These are phyloP conservation scores for Phasianus colchicus DNA, from an alignment of 2,113 vertebrate species.

Conservation along the genomic window DNA sequence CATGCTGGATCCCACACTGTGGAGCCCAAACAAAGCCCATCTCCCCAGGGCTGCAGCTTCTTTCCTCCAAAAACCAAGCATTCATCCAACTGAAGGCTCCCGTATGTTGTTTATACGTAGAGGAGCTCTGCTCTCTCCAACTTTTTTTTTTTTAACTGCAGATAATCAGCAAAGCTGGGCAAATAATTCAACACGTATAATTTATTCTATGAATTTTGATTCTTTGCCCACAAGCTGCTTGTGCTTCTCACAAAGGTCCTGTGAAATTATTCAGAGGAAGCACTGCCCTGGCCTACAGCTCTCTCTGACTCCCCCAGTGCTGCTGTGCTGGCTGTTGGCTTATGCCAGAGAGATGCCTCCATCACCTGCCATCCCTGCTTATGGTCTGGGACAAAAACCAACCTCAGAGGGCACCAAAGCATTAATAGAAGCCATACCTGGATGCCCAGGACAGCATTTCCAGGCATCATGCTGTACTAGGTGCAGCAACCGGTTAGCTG, in stretches of 20 bases:
- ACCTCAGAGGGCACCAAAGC: background rate
- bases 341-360: fast-evolving
- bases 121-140: slow-evolving; percentile 36
- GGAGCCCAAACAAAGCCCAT: fast-evolving
- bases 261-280: background rate
- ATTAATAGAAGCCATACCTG: background rate
- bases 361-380: background rate
- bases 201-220: slow-evolving; percentile 62
- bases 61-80: background rate
- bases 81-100: background rate
- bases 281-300: background rate
- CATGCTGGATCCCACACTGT: background rate
- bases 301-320: background rate
- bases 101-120: background rate
- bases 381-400: background rate
- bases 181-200: slow-evolving; percentile 31
- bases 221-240: slow-evolving; percentile 62
- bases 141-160: slow-evolving; percentile 28
- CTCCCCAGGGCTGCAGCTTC: background rate
- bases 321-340: background rate
- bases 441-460: fast-evolving
- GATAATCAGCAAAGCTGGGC: slow-evolving; percentile 63
- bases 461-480: fast-evolving
- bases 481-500: background rate
- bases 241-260: slow-evolving; percentile 25